These are phyloP conservation scores for Danaus melanippus DNA, from an alignment of 1,140 invertebrate species.

Conservation along the genomic window DNA sequence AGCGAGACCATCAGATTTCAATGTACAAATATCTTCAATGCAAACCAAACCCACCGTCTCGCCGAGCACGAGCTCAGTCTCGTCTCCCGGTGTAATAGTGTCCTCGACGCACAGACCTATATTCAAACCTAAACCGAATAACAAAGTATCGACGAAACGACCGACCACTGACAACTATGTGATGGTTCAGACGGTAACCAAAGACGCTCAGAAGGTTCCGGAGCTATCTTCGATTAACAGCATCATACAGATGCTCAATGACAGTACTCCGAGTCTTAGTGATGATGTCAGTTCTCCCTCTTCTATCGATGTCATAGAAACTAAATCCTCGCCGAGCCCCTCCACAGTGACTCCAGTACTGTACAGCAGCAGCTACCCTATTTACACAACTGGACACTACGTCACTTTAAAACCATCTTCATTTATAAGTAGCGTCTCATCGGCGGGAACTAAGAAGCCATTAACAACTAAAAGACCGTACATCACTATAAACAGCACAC, in stretches of 20 bases:
- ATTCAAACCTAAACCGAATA: conserved; percentile 64
- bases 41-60: conserved; percentile 62
- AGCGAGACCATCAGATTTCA: conserved; percentile 76
- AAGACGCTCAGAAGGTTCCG: conserved; percentile 51
- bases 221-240: conserved; percentile 74
- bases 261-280: conserved; percentile 58
- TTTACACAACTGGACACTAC: conserved; percentile 50
- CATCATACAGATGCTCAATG: conserved; percentile 79
- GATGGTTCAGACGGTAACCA: conserved; percentile 48
- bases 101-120: conserved; percentile 58
- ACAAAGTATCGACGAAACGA: conserved; percentile 31
- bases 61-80: conserved; percentile 40
- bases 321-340: conserved; percentile 50
- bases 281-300: conserved; percentile 45
- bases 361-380: conserved; percentile 69
- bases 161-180: conserved; percentile 53
- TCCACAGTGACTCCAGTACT: conserved; percentile 52
- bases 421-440: conserved; percentile 18
- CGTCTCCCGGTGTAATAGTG: conserved; percentile 41
- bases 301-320: conserved; percentile 40
- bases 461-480: conserved; percentile 33
- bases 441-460: conserved; percentile 20
- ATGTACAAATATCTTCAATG: conserved; percentile 64
- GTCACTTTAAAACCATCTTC: conserved; percentile 56
- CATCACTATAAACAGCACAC: conserved; percentile 36